Conservation (phyloP, 2,888 invertebrate genomes). For the Drosophila tripunctata region DNA sequence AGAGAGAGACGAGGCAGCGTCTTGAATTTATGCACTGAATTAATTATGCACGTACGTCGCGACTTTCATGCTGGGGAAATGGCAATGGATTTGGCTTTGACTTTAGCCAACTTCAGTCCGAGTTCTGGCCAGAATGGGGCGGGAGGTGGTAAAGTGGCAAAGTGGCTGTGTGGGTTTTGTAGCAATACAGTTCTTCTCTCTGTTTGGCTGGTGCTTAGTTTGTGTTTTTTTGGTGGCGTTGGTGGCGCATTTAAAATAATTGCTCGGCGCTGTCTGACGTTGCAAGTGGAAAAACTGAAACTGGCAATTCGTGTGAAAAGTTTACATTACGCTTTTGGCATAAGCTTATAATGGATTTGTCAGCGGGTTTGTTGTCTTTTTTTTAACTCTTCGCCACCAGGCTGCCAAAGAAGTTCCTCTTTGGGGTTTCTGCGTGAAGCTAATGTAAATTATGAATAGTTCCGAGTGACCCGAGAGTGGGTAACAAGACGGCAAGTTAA, state of each 20-base stretch:
- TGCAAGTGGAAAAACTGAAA: slow-evolving; percentile 39
- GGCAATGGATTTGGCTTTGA: slow-evolving; percentile 36
- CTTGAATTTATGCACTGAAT: slow-evolving; percentile 79
- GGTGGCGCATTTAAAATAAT: slow-evolving; percentile 76
- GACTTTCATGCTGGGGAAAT: slow-evolving; percentile 22
- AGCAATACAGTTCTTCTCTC: too few relatives aligned
- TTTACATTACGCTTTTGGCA: slow-evolving; percentile 73
- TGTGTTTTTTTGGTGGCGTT: slow-evolving; percentile 56
- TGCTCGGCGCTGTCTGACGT: slow-evolving; percentile 56
- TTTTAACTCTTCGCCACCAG: slow-evolving; percentile 6
- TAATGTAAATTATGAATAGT: slow-evolving; percentile 69
- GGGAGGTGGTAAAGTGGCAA: not conserved
- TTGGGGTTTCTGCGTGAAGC: slow-evolving; percentile 44
- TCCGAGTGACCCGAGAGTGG: slow-evolving; percentile 43
- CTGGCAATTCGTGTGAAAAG: slow-evolving; percentile 74
- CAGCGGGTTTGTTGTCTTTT: slow-evolving; percentile 60
- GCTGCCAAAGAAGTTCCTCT: slow-evolving; percentile 22
- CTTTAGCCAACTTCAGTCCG: slow-evolving; percentile 29
- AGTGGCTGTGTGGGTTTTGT: not conserved
- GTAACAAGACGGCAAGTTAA: slow-evolving; percentile 38
- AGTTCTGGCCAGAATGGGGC: slow-evolving; percentile 11
- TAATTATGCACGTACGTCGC: slow-evolving; percentile 76
- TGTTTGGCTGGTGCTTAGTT: slow-evolving; percentile 61
- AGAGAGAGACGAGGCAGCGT: slow-evolving; percentile 45
- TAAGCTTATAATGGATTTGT: slow-evolving; percentile 78